phyloP scores from a whole-genome alignment of 2,888 invertebrate genomes.

The Hirudinaria manillensis region DNA sequence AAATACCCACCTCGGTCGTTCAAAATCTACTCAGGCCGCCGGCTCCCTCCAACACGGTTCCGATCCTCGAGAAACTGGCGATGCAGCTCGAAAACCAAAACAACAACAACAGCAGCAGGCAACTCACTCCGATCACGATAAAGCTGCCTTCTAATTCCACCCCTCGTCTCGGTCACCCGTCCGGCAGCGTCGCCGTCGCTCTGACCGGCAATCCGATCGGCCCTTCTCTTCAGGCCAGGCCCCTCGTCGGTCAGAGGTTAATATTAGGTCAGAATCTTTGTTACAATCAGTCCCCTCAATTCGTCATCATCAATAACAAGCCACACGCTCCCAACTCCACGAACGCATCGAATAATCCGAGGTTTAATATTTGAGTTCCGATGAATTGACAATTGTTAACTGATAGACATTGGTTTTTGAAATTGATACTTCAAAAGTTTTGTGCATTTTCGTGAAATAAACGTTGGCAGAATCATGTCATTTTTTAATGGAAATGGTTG shows the following conservation, averaged over 20 bases:
- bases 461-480: no score
- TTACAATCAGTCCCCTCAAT: conserved; percentile 5
- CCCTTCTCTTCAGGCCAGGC: neutral
- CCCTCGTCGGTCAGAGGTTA: neutral
- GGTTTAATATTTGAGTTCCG: conserved; percentile 3
- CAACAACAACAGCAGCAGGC: conserved; percentile 29
- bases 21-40: conserved; percentile 12
- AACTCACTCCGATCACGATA: conserved; percentile 40
- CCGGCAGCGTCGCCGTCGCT: neutral
- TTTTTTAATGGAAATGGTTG: no score
- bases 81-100: conserved; percentile 40
- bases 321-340: neutral
- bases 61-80: conserved; percentile 41
- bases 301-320: conserved; percentile 12
- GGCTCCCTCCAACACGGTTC: conserved; percentile 35
- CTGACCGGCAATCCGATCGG: neutral
- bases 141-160: conserved; percentile 29
- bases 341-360: neutral
- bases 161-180: neutral
- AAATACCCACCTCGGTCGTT: neutral
- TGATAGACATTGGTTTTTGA: no score
- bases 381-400: no score
- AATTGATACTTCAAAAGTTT: no score
- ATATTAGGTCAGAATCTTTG: conserved; percentile 11
- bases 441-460: no score